Evolutionary conservation across 1,140 invertebrate genomes (phyloP), one percentile per base, ranked within the genome.

Genomic region (Brachionus koreanus): DNA sequence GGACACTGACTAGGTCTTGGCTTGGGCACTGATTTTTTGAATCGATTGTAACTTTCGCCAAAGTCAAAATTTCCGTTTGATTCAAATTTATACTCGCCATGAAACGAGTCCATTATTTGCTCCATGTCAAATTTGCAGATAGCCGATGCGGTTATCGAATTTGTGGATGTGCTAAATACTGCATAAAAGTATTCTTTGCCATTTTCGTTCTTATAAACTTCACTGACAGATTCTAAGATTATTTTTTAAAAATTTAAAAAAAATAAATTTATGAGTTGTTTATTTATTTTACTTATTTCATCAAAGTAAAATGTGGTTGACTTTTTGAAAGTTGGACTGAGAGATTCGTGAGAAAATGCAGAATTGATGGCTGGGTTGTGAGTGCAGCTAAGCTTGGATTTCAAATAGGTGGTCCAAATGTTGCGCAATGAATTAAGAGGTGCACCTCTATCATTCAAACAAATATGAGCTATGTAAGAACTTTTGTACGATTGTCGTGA

Each of bases 101-200:
- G 35, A 79, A 79, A 79, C 29, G 76, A 79, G 19, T 57, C 46
- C 76, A 79, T 79, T 61, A 79, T 61, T 61, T 79, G 76, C 10
- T 79, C 61, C 49, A 79, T 57, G 7, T 12, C 19, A 65, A 79
- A 79, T 43, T 61, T 79, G 13, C 76, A 79, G 1, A 79, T 35
- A 23, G 76, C 76, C 29, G 76, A 79, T 19, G 46, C 76, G 2
- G 76, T 79, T 42, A 79, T 65, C 0, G 35, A 16, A 7, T 61
- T 39, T 0, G n/a, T 52, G 3, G 76, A 79, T 13, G 76, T 79
- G 12, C 23, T 79, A 25, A 79, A 79, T 25, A 61, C 33, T 39
- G 35, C 76, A 79, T 79, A 79, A 65, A 79, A 79, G 57, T 79
- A 79, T 13, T 79, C 19, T 37, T 61, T 79, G 5, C 61, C 49